A percentile compares a stretch with the other conserved stretches of the same genome.
phyloP scores from a whole-genome alignment of 2,888 invertebrate species.

The Blomia tropicalis region DNA sequence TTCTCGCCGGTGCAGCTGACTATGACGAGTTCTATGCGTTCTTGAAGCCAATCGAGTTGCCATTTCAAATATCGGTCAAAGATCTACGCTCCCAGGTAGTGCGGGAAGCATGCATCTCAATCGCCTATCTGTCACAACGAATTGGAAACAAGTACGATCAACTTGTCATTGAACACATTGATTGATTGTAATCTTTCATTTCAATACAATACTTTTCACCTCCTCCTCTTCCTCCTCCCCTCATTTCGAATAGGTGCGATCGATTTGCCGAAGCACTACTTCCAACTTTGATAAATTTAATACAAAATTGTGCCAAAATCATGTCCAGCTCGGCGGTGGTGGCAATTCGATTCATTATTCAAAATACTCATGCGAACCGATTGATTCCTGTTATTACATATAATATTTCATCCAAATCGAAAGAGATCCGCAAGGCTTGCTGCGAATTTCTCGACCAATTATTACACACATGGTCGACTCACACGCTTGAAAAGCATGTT shows the following conservation, averaged over 20 bases:
- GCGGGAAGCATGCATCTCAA: constrained; percentile 83
- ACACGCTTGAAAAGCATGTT: constrained; percentile 63
- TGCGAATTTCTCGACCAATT: constrained; percentile 70
- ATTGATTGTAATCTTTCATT: not conserved
- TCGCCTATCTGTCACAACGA: constrained; percentile 46
- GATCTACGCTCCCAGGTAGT: constrained; percentile 85
- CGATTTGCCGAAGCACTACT: constrained; percentile 67
- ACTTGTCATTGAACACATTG: not conserved
- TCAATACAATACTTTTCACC: no score
- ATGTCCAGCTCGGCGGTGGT: constrained; percentile 75
- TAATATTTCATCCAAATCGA: constrained; percentile 62
- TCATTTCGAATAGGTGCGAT: constrained; percentile 24
- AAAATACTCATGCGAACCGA: constrained; percentile 58
- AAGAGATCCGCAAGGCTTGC: constrained; percentile 61
- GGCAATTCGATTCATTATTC: constrained; percentile 68
- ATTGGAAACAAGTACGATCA: constrained; percentile 23
- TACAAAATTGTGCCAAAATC: constrained; percentile 43
- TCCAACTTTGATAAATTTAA: constrained; percentile 50
- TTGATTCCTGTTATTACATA: constrained; percentile 59
- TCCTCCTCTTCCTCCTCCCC: no score
- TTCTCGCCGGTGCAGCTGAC: constrained; percentile 63
- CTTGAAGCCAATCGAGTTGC: constrained; percentile 59
- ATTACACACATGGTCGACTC: constrained; percentile 70
- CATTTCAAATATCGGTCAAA: constrained; percentile 63
- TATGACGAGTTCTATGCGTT: constrained; percentile 54